Percentiles rank a stretch among this genome's conserved stretches.
Evolutionary conservation across 2,888 invertebrate genomes (phyloP).

Genomic region (Phragmatobia fuliginosa): DNA sequence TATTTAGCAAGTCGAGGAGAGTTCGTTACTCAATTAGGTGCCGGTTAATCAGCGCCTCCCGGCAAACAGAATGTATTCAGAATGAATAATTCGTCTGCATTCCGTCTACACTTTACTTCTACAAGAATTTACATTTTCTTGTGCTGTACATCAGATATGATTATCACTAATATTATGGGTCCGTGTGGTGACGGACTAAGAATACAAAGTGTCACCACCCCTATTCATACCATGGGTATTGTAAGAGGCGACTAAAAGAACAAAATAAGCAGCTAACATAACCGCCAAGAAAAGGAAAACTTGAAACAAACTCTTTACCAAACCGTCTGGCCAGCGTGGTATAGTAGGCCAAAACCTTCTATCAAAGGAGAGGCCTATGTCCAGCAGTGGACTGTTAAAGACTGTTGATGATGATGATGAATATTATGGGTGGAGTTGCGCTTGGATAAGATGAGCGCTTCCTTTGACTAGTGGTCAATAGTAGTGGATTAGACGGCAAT

Average conservation of each 20-base stretch:
- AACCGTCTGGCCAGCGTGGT: too few relatives aligned
- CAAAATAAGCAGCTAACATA: too few relatives aligned
- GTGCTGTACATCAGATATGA: slow-evolving; percentile 15
- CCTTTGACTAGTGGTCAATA: background rate
- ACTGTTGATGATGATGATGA: too few relatives aligned
- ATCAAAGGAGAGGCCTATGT: too few relatives aligned
- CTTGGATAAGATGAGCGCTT: background rate
- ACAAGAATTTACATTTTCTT: slow-evolving; percentile 49
- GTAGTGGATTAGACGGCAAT: background rate
- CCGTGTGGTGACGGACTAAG: too few relatives aligned
- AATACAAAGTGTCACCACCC: too few relatives aligned
- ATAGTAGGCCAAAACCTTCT: too few relatives aligned
- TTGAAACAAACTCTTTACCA: too few relatives aligned
- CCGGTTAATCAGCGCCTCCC: slow-evolving; percentile 79
- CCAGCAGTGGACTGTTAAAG: too few relatives aligned
- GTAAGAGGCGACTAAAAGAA: too few relatives aligned
- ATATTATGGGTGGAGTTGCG: background rate
- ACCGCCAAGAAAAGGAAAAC: too few relatives aligned
- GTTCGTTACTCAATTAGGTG: slow-evolving; percentile 83
- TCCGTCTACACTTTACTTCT: slow-evolving; percentile 31
- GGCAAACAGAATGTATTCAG: slow-evolving; percentile 76
- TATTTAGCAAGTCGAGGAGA: slow-evolving; percentile 79
- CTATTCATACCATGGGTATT: too few relatives aligned
- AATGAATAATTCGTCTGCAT: slow-evolving; percentile 69
- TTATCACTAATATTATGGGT: slow-evolving; percentile 10